A percentile compares a stretch with the other conserved stretches of the same genome.
Evolutionary conservation across 2,888 invertebrate genomes (phyloP).

Genomic region (Neelides folsomi): DNA sequence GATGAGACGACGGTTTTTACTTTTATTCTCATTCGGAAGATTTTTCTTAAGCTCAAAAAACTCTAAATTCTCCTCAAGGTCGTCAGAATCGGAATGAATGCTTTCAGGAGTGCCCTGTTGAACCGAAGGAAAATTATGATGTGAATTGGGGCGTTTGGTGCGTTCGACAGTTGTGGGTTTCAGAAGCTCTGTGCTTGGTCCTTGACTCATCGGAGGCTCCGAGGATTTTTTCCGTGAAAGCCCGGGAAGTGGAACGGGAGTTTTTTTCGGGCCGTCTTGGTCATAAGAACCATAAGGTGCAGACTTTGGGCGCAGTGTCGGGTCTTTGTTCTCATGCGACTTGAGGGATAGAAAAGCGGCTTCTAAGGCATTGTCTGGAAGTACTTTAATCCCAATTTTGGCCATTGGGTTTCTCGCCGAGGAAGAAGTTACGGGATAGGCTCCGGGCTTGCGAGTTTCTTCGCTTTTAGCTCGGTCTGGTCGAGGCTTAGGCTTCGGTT

Average conservation of each 20-base stretch:
- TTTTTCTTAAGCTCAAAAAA: conserved; percentile 22
- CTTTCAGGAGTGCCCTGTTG: not conserved
- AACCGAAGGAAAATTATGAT: no score
- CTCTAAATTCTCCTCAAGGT: conserved; percentile 32
- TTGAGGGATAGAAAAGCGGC: conserved; percentile 5
- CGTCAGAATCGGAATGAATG: conserved; percentile 22
- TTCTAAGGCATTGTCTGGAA: conserved; percentile 25
- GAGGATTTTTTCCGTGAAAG: not conserved
- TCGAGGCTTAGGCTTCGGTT: conserved; percentile 19
- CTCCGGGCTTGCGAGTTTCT: not conserved
- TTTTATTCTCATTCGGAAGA: not conserved
- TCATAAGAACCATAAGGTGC: no score
- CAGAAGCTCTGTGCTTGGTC: not conserved
- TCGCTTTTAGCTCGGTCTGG: conserved; percentile 6
- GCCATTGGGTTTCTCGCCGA: conserved; percentile 16
- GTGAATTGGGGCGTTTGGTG: no score
- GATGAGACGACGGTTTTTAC: not conserved
- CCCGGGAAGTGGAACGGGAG: not conserved
- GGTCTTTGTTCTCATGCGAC: not conserved
- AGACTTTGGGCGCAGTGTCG: no score
- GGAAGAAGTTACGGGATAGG: not conserved
- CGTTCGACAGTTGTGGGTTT: not conserved
- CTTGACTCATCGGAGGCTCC: not conserved
- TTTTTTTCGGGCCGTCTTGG: not conserved
- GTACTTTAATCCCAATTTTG: conserved; percentile 30